Conservation (phyloP, 2,797 vertebrate species). For the Enteromius thamalakanensis region DNA sequence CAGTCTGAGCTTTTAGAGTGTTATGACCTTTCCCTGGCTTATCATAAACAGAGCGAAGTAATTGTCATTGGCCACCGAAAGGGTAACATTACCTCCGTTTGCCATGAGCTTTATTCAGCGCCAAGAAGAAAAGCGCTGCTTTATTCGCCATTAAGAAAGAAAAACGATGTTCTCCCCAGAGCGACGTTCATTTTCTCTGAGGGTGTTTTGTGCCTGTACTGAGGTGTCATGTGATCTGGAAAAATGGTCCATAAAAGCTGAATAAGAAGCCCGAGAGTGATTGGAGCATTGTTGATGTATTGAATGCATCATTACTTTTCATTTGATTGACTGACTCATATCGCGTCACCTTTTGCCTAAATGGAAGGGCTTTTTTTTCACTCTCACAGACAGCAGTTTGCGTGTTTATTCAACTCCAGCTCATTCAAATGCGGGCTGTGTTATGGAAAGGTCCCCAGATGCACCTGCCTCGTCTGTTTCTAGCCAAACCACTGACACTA, state of each 20-base stretch:
- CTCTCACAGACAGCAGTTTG: slow-evolving; percentile 41
- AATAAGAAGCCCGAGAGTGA: slow-evolving; percentile 33
- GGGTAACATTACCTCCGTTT: slow-evolving; percentile 26
- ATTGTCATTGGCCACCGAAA: slow-evolving; percentile 35
- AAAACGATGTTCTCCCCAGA: slow-evolving; percentile 38
- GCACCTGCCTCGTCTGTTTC: slow-evolving; percentile 58
- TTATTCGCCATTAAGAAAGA: slow-evolving; percentile 46
- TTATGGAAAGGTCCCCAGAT: slow-evolving; percentile 58
- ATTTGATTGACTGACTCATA: slow-evolving; percentile 53
- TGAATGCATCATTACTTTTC: slow-evolving; percentile 54
- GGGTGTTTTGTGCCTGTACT: slow-evolving; percentile 16
- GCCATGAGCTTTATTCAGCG: slow-evolving; percentile 37
- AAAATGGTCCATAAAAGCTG: slow-evolving; percentile 40
- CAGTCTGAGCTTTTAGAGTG: slow-evolving; percentile 22
- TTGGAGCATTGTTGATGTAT: slow-evolving; percentile 48
- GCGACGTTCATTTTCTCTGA: slow-evolving; percentile 3
- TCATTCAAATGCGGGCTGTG: slow-evolving; percentile 58
- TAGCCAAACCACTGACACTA: slow-evolving; percentile 44
- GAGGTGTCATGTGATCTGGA: slow-evolving; percentile 24
- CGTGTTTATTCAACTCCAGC: slow-evolving; percentile 55
- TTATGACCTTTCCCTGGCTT: slow-evolving; percentile 43
- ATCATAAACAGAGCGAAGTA: slow-evolving; percentile 14
- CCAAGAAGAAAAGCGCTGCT: slow-evolving; percentile 42
- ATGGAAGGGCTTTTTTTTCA: slow-evolving; percentile 20
- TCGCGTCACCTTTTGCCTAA: slow-evolving; percentile 50